Base-by-base conservation (phyloP, 53 echinoderm and acorn worm species). In the Zoroaster sp. region DNA sequence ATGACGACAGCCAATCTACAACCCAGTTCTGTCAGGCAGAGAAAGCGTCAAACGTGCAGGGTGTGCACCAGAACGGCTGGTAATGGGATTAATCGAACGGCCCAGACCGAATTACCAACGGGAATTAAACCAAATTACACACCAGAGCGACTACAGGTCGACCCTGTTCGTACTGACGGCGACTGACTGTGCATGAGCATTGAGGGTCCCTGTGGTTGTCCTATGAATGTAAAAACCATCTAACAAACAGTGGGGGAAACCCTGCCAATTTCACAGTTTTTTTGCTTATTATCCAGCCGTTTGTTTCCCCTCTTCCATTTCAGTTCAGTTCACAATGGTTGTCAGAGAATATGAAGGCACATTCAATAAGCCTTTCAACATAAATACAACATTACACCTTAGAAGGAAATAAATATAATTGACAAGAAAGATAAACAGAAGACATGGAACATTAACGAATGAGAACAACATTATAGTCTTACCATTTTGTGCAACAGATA, bases 121-220 rank as follows among this genome's bases (percentile, higher is more conserved):
- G 55, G 63, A 78, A 78, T 78, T 78, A 78, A 40, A 2, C 18
- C 39, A n/a, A 38, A 78, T 78, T 55, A 53, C 40, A 36, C 36
- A 31, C 76, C 76, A 4, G 77, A 55, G 33, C 37, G 35, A 15
- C 42, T 68, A 65, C 43, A 33, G 45, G 40, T 43, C 20, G 17
- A n/a, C 68, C 9, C 42, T 23, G 28, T 13, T 38, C 43, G 33
- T 67, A 68, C 33, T 17, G 17, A 68, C 20, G 68, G 40, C 66
- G 82, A 82, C 82, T 82, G 66, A 82, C 82, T 4, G 67, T 82
- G 68, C 30, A 67, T 67, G 33, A 68, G 67, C 82, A 68, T 66
- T 43, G 34, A 3, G 69, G 37, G 66, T 67, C 66, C 66, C 82
- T 67, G 40, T 28, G 28, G 28, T 21, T 23, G 49, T 40, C 4